Conservation (phyloP, 2,888 invertebrate species). For the Dascillus cervinus region DNA sequence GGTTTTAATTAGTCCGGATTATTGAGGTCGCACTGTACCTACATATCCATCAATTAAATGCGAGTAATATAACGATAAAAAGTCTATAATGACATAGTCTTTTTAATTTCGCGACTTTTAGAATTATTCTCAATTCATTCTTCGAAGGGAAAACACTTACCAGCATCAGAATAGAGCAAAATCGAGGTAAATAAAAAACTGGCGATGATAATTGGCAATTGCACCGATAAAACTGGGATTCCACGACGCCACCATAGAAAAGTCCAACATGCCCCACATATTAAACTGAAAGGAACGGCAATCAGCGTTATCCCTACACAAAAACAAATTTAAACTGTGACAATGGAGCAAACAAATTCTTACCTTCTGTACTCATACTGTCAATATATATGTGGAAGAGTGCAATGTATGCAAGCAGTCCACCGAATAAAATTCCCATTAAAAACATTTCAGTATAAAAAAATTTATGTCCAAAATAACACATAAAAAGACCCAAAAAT, state of each 20-base stretch:
- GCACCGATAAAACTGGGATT: slow-evolving; percentile 52
- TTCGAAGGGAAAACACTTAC: slow-evolving; percentile 42
- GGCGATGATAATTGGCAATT: slow-evolving; percentile 50
- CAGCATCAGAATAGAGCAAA: slow-evolving; percentile 51
- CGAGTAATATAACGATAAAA: no score
- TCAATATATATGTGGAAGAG: slow-evolving; percentile 21
- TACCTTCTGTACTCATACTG: no score
- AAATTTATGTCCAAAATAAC: slow-evolving; percentile 57
- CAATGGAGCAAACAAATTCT: no score
- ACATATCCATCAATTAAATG: no score
- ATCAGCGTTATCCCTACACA: no score
- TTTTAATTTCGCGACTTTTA: no score
- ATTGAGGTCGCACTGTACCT: no score
- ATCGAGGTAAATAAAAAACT: slow-evolving; percentile 56
- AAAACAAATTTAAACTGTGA: no score
- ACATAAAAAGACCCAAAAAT: slow-evolving; percentile 54
- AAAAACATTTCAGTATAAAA: slow-evolving; percentile 56
- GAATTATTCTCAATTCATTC: no score
- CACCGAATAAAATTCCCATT: slow-evolving; percentile 51
- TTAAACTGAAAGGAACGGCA: slow-evolving; percentile 48
- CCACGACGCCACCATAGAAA: slow-evolving; percentile 56
- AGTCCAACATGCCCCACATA: slow-evolving; percentile 54
- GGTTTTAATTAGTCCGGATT: no score
- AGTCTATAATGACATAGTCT: no score
- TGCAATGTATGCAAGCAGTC: slow-evolving; percentile 49